These are phyloP conservation scores for Zygogramma bicolorata DNA, from an alignment of 2,888 invertebrate species.

Conservation along the genomic window DNA sequence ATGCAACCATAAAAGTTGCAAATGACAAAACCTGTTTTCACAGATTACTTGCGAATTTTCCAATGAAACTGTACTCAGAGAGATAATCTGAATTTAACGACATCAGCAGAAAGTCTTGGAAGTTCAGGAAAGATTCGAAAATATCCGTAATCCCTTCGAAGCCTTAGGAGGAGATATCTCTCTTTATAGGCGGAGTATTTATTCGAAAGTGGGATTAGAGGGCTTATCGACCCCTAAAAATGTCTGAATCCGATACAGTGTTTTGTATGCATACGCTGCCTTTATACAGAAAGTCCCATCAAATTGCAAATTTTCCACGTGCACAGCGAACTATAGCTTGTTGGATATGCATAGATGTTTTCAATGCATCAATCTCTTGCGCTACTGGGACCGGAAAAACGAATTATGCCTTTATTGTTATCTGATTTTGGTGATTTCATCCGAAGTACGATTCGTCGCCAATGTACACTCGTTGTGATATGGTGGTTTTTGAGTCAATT, in stretches of 20 bases:
- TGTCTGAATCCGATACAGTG: conserved; percentile 59
- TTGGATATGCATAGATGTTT: conserved; percentile 43
- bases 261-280: conserved; percentile 58
- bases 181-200: conserved; percentile 61
- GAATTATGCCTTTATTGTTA: conserved; percentile 20
- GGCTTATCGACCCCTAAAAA: conserved; percentile 63
- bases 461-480: too few relatives aligned
- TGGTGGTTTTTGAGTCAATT: too few relatives aligned
- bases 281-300: conserved; percentile 55
- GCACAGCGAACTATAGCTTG: conserved; percentile 38
- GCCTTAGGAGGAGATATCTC: conserved; percentile 58
- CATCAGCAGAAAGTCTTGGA: conserved; percentile 47
- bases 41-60: conserved; percentile 13
- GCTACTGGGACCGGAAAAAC: conserved; percentile 5
- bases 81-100: conserved; percentile 50
- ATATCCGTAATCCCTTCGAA: conserved; percentile 61
- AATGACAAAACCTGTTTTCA: conserved; percentile 3
- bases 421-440: neutral
- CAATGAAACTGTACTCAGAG: neutral
- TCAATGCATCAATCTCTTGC: conserved; percentile 37
- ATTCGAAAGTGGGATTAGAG: conserved; percentile 61
- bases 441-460: neutral
- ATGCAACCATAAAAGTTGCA: neutral
- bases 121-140: conserved; percentile 55
- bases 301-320: conserved; percentile 63